Base-by-base conservation (phyloP, 2,113 vertebrate species). In the Mola mola region DNA sequence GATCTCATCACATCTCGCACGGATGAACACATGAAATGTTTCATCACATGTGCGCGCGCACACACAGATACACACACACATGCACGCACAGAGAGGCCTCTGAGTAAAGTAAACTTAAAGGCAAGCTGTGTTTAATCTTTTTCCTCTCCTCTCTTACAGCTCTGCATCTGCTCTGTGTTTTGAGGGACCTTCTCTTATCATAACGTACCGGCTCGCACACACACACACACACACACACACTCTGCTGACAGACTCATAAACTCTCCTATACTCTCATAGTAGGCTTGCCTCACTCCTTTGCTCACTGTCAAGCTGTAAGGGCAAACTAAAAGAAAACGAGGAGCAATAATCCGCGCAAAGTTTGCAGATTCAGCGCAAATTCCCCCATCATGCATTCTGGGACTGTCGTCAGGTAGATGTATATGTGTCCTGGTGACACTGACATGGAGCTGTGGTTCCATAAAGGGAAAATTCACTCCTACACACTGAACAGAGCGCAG, bases 101-200 rank as follows among this genome's bases (percentile, higher is more conserved):
- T 46, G 13, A 22, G 31, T 62, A 71, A 80, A 74, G 33, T 81
- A 51, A 69, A 76, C 65, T 24, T 9, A 29, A 49, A 28, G 34
- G 51, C 12, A 0, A 58, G 61, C 55, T 41, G 25, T 51, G 48
- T 66, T 77, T 78, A 50, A 72, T 75, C 63, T 58, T 4, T 49
- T 64, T 44, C 66, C 42, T 56, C 57, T 43, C 69, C 51, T 10
- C 65, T 41, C 50, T 25, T 75, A 59, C 63, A 75, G 58, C 66
- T 55, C 55, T 72, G 79, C 85, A 87, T 88, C 87, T 88, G 87
- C 41, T 84, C 64, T 81, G 62, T 75, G 81, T 87, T 87, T 71
- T 33, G 68, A 63, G 52, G 60, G 68, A 67, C 78, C 71, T 72
- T 83, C 78, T 72, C 69, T 68, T 76, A 67, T 82, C 78, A 34